Evolutionary conservation across 2,797 vertebrate genomes (phyloP).

Genomic region (Tenualosa thibaudeaui): DNA sequence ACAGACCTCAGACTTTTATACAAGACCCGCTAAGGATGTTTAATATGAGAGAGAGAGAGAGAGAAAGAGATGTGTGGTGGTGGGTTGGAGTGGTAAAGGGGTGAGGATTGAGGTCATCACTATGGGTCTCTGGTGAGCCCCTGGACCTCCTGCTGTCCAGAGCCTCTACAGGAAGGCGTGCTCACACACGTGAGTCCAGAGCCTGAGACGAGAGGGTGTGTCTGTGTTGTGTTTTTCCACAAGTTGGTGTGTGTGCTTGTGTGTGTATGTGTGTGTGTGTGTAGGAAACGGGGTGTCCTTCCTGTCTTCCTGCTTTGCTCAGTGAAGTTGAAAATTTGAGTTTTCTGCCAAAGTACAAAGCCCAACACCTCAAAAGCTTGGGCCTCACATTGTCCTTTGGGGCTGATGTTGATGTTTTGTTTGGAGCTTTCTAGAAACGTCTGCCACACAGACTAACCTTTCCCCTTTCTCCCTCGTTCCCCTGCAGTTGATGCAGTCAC

Average conservation of each 20-base stretch:
- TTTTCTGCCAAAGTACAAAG: slow-evolving; percentile 11
- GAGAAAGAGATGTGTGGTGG: not conserved
- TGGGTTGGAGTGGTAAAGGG: not conserved
- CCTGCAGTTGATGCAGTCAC: slow-evolving; percentile 13
- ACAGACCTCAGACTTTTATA: not conserved
- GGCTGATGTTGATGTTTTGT: not conserved
- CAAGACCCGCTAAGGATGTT: not conserved
- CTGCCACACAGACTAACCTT: not conserved
- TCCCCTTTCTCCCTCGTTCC: not conserved
- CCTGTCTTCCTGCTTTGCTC: slow-evolving; percentile 40
- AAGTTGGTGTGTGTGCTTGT: slow-evolving; percentile 45
- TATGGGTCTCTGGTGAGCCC: not conserved
- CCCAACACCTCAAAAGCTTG: not conserved
- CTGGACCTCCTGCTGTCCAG: slow-evolving; percentile 23
- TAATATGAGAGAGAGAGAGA: not conserved
- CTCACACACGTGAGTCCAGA: slow-evolving; percentile 64
- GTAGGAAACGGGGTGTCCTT: slow-evolving; percentile 53
- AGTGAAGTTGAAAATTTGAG: not conserved
- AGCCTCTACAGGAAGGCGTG: slow-evolving; percentile 53
- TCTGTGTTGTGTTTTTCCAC: slow-evolving; percentile 69
- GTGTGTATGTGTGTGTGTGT: not conserved
- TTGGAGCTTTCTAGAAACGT: not conserved
- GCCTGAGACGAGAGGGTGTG: slow-evolving; percentile 54
- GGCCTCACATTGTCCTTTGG: not conserved
- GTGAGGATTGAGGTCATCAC: not conserved